A percentile compares a stretch with the other conserved stretches of the same genome.
Evolutionary conservation across 2,888 invertebrate genomes (phyloP).

Genomic region (Meganola albula): DNA sequence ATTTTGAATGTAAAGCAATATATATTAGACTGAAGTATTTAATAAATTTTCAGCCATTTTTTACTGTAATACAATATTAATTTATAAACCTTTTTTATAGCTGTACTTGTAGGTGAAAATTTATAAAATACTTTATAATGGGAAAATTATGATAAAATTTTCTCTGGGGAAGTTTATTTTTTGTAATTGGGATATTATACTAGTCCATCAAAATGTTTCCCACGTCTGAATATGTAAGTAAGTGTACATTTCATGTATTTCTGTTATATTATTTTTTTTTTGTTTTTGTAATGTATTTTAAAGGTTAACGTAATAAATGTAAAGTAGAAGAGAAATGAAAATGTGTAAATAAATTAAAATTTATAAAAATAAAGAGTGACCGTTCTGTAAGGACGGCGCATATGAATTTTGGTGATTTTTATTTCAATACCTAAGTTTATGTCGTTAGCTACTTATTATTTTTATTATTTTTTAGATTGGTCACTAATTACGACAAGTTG

Average conservation of each 20-base stretch:
- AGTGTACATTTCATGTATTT: constrained; percentile 68
- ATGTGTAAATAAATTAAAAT: constrained; percentile 77
- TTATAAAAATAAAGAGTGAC: constrained; percentile 75
- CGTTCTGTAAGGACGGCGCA: constrained; percentile 67
- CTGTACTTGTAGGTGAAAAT: constrained; percentile 58
- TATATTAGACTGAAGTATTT: constrained; percentile 71
- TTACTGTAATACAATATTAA: constrained; percentile 43
- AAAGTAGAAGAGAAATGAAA: constrained; percentile 71
- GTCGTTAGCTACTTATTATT: too few species aligned
- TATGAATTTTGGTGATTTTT: constrained; percentile 35
- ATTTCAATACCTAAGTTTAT: too few species aligned
- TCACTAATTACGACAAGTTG: too few species aligned
- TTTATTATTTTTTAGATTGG: too few species aligned
- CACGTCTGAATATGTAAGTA: constrained; percentile 53
- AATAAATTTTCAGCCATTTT: constrained; percentile 59
- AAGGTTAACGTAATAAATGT: constrained; percentile 75
- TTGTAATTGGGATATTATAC: constrained; percentile 71
- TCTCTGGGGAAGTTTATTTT: constrained; percentile 58
- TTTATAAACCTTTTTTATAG: constrained; percentile 52
- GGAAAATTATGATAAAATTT: constrained; percentile 39
- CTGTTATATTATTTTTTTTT: constrained; percentile 56
- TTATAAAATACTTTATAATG: constrained; percentile 61
- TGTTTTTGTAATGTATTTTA: constrained; percentile 75
- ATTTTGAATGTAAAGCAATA: constrained; percentile 73
- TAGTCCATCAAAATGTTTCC: constrained; percentile 65